phyloP scores from a whole-genome alignment of 2,888 invertebrate genomes.

The Vesta saturnalis region DNA sequence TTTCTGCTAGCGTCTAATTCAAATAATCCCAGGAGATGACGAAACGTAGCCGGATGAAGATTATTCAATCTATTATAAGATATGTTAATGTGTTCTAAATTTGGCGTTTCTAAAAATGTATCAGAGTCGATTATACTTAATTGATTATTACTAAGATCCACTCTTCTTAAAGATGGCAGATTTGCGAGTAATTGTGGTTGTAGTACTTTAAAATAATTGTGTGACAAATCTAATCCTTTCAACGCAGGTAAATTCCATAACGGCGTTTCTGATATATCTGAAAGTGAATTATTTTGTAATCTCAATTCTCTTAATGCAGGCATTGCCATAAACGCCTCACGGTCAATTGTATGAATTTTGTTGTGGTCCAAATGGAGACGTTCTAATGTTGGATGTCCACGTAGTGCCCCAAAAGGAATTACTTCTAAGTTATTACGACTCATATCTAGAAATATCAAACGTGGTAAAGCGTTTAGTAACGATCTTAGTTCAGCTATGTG shows the following conservation, averaged over 20 bases:
- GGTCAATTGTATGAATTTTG: constrained; percentile 75
- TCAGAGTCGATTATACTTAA: constrained; percentile 76
- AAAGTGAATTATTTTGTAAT: constrained; percentile 83
- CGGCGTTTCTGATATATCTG: constrained; percentile 76
- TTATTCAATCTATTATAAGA: constrained; percentile 77
- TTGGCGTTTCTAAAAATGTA: constrained; percentile 75
- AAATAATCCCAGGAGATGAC: constrained; percentile 77
- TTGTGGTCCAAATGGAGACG: constrained; percentile 85
- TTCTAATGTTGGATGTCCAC: constrained; percentile 83
- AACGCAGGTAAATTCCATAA: constrained; percentile 87
- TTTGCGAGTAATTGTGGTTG: constrained; percentile 79
- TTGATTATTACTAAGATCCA: constrained; percentile 81
- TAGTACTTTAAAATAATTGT: constrained; percentile 77
- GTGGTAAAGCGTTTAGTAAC: constrained; percentile 79
- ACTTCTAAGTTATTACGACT: constrained; percentile 81
- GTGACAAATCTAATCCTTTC: constrained; percentile 84
- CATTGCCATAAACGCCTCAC: constrained; percentile 85
- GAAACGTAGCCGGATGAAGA: constrained; percentile 80
- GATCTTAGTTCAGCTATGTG: constrained; percentile 80
- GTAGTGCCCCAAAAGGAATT: constrained; percentile 80
- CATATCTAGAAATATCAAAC: constrained; percentile 80
- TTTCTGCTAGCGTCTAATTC: constrained; percentile 83
- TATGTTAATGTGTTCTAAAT: constrained; percentile 82
- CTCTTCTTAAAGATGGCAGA: constrained; percentile 76
- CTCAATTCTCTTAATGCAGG: constrained; percentile 84